phyloP scores from a whole-genome alignment of 1,140 invertebrate genomes.

The Pogonomyrmex californicus region DNA sequence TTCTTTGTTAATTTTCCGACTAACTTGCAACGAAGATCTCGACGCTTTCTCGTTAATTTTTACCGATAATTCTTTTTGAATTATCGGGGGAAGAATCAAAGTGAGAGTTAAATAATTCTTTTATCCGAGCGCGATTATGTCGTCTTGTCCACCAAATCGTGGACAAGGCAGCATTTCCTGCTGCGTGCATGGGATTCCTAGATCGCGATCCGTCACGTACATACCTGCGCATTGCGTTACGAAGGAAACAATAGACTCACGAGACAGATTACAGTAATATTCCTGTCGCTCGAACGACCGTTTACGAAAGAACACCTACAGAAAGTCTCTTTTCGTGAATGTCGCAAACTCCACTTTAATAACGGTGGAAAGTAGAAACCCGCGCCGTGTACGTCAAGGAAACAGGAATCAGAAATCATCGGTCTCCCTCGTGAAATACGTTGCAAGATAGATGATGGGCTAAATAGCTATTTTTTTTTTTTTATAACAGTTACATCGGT shows the following conservation, averaged over 20 bases:
- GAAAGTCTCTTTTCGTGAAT: constrained; percentile 57
- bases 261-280: constrained; percentile 58
- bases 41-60: background rate
- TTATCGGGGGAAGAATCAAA: background rate
- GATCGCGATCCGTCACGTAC: constrained; percentile 16
- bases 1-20: background rate
- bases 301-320: constrained; percentile 63
- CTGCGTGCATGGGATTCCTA: constrained; percentile 27
- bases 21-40: background rate
- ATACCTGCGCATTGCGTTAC: constrained; percentile 53
- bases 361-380: constrained; percentile 51
- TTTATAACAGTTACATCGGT: no score
- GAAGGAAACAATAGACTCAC: constrained; percentile 47
- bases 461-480: no score
- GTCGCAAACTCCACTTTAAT: constrained; percentile 42
- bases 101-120: background rate
- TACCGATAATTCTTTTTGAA: background rate
- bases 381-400: constrained; percentile 4
- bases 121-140: background rate
- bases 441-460: no score
- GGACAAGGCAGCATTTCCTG: constrained; percentile 28
- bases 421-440: background rate
- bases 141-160: no score
- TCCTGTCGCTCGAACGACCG: constrained; percentile 43
- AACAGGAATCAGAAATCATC: constrained; percentile 39